Percentiles rank a stretch among this genome's conserved stretches.
phyloP scores from a whole-genome alignment of 2,888 invertebrate species.

The Calliscelio sp. region DNA sequence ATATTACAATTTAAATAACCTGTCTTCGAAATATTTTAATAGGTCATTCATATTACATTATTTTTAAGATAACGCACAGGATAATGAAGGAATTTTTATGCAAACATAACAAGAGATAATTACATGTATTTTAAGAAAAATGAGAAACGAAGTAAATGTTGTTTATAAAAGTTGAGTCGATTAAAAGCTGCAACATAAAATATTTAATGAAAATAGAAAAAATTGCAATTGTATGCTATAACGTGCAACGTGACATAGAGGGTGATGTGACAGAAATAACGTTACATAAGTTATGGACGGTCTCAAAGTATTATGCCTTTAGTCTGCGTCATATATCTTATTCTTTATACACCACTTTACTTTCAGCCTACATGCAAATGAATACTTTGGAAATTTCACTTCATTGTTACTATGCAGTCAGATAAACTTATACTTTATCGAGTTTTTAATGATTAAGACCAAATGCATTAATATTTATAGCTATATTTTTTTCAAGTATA shows the following conservation, averaged over 20 bases:
- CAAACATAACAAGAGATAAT: too few relatives aligned
- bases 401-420: constrained; percentile 44
- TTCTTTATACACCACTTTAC: constrained; percentile 62
- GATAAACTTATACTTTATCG: constrained; percentile 50
- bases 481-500: too few relatives aligned
- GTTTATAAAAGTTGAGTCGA: constrained; percentile 56
- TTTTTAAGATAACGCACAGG: too few relatives aligned
- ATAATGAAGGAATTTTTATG: too few relatives aligned
- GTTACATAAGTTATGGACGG: constrained; percentile 67
- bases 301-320: constrained; percentile 59
- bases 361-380: constrained; percentile 61
- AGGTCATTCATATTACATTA: too few relatives aligned
- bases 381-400: constrained; percentile 46
- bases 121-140: too few relatives aligned
- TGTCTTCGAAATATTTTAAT: too few relatives aligned
- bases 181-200: constrained; percentile 46
- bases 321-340: constrained; percentile 50
- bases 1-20: too few relatives aligned
- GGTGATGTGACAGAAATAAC: constrained; percentile 70
- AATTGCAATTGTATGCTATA: constrained; percentile 42
- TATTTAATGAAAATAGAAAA: constrained; percentile 65
- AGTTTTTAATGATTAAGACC: neutral
- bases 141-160: too few relatives aligned
- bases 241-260: constrained; percentile 54
- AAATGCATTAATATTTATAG: constrained; percentile 15